Evolutionary conservation across 2,888 invertebrate genomes (phyloP), one percentile per base, ranked within the genome.

Genomic region (Acanthosepion pharaonis): DNA sequence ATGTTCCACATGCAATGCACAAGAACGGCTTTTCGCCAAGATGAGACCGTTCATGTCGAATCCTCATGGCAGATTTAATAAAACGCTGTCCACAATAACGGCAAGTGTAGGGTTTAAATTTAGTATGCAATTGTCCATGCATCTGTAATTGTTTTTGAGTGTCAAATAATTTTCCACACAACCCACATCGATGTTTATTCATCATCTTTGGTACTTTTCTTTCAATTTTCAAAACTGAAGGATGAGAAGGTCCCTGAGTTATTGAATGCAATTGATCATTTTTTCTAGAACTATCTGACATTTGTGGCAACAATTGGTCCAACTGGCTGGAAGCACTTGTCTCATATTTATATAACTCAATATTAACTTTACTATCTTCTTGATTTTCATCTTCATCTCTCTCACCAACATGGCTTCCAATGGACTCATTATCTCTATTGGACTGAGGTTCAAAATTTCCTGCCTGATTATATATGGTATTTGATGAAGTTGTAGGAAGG

Each of bases 91-190:
- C 96, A 94, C 96, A 96, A 95, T 96, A 96, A 25, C 96, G 95
- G 95, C 96, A 96, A n/a, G 96, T 95, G 94, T 96, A 96, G n/a
- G 96, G 96, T 94, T 96, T 96, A 94, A 96, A 96, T 95, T 96
- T 96, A 20, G 96, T 96, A 94, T 96, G 96, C 11, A 96, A 95
- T 94, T 96, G 96, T 94, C 96, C 96, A 94, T 96, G 96, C 78
- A 96, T 95, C 94, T 96, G 96, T 20, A 96, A 95, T 94, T 96
- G 96, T 92, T 96, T 95, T n/a, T 95, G 95, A 55, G 95, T 95
- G 91, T 96, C 96, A 93, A 96, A 96, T 42, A 95, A 95, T 95
- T 96, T 96, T 18, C 96, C 96, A 94, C 96, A 96, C 48, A 96
- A 95, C 25, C 96, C 96, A 95, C 96, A 96, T 94, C 94, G 55